Evolutionary conservation across 2,888 invertebrate species (phyloP), one percentile per base, ranked within the genome.

Genomic region (Apoda limacodes): DNA sequence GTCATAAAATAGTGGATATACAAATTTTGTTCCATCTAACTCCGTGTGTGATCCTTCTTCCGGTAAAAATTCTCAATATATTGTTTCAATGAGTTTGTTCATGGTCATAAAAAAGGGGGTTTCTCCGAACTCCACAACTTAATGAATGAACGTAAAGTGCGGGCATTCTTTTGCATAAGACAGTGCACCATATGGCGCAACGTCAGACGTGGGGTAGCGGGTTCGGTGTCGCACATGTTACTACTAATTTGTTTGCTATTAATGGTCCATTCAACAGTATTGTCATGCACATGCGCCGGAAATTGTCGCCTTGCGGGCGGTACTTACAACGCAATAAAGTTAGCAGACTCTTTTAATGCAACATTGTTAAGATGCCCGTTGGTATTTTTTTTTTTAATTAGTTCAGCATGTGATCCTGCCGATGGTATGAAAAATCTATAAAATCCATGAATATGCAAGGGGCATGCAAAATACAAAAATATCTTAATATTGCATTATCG

Each of bases 251-350:
- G 72, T 59, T 63, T 61, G 53, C 70, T 74, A 74, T 75, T 76
- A 75, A 72, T 70, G 75, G 62, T 60, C 69, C 76, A 74, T 76
- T 74, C 67, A 68, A 54, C 60, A 41, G 55, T 48, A 78, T 78
- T 76, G 76, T 76, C 68, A 64, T 65, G 74, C 78, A 78, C 56
- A 74, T 78, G 78, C 71, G 63, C 68, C 75, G 76, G 78, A 78
- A 68, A 62, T 55, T 37, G 47, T 46, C 52, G 44, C 54, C 52
- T 48, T 52, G 56, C 55, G 55, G 37, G 46, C 42, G 30, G 43
- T 7, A 17, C 17, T 17, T 5, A 17, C 17, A 17, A 17, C 17
- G 5, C 17, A 17, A 17, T 17, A 17, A 17, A 5, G n/a, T n/a
- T n/a, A n/a, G n/a, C n/a, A n/a, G n/a, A n/a, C n/a, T n/a, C n/a